Evolutionary conservation across 2,888 invertebrate genomes (phyloP), one percentile per base, ranked within the genome.

Genomic region (Drosophila basisetae): DNA sequence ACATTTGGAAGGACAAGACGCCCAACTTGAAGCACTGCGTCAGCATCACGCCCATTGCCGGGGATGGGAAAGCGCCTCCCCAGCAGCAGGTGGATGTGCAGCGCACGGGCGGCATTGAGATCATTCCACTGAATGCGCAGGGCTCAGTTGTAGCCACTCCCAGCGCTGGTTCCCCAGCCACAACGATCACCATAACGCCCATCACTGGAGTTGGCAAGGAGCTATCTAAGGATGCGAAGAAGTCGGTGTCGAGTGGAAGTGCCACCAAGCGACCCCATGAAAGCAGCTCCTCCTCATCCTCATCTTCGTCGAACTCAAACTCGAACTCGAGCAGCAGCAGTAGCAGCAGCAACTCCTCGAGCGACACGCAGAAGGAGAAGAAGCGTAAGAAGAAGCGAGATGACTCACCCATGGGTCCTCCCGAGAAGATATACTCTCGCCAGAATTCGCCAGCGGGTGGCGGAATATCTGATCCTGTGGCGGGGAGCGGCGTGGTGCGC

Each of bases 151-250:
- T 62, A 35, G 94, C 95, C 11, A 93, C 68, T 4, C 41, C 96
- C 0, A 95, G 95, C 6, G 94, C 96, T 33, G 74, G 60, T 0
- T 78, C 78, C 41, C 50, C 91, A 22, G 96, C 97, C 13, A 96
- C 96, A 89, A 97, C 97, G 1, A 97, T 97, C 68, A 97, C 97
- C 0, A 97, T 98, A 66, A 98, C 97, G 0, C 97, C 97, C 4
- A 97, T 97, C 47, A 92, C 91, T 33, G 47, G 22, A 47, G 47
- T 25, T 47, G 72, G 76, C 13, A 91, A 87, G 28, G 84, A 84
- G 9, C 10, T 68, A 1, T 35, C 58, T 10, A 84, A 90, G 52
- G 80, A 78, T 7, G 52, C 65, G 0, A 87, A 87, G 33, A 90
- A 88, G 47, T 60, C 73, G 6, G 25, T 58, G 4, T 25, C 68